Base-by-base conservation (phyloP, 2,113 vertebrate genomes). In the Atrichornis clamosus region DNA sequence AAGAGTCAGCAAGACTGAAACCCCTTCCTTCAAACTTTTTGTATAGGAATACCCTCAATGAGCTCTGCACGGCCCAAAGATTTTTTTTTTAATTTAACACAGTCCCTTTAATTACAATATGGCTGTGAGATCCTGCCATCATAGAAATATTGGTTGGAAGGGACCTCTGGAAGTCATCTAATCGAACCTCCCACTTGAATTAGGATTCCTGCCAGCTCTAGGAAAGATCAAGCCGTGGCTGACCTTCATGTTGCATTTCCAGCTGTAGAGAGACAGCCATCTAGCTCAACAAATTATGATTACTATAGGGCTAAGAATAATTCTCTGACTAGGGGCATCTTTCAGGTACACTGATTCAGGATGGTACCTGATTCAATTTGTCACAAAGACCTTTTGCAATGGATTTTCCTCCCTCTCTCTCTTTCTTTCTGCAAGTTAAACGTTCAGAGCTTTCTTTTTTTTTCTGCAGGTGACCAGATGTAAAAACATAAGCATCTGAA, bases 301-400 rank as follows among this genome's bases (percentile, higher is more conserved):
- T 68, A 74, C 50, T 86, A 64, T 82, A 79, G 55, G 56, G 60
- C 84, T 94, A 91, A 93, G 91, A 94, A 91, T 91, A 93, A 91
- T 79, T 60, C 46, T 69, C 46, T 82, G 77, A 74, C 84, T 49
- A 68, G 33, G 22, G n/a, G 44, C 49, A 75, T 81, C 64, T 58
- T 63, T 73, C 33, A 28, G 59, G 88, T 60, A 37, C 41, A 33
- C 32, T 59, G 65, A n/a, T n/a, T n/a, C n/a, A n/a, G n/a, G 18
- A 30, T 50, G 13, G 60, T 37, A 53, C 39, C 65, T 82, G 52
- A 50, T 56, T 23, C 22, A 77, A 52, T 68, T 73, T 73, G 33
- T 41, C 64, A 47, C 49, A 74, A 58, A 89, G 50, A 35, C 13
- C 23, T 81, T 72, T 75, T 46, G 37, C 30, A 72, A 16, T n/a